phyloP scores from a whole-genome alignment of 1,140 invertebrate species.

The Ganaspis sp. region DNA sequence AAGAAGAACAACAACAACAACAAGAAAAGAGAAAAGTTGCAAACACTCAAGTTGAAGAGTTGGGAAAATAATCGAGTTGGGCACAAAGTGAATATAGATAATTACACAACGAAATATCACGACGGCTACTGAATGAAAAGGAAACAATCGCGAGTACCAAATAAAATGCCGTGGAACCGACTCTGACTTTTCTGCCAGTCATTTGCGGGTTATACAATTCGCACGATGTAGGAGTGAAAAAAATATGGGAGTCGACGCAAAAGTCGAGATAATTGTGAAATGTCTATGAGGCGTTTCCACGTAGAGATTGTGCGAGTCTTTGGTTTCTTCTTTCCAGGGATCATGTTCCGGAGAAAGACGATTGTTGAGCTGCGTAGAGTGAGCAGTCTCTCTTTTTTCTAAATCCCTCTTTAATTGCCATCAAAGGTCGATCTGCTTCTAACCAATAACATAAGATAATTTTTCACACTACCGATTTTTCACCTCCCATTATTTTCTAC shows the following conservation, averaged over 20 bases:
- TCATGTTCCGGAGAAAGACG: not conserved
- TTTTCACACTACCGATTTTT: too few relatives aligned
- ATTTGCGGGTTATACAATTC: conserved; percentile 4
- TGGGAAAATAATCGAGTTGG: not conserved
- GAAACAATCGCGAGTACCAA: not conserved
- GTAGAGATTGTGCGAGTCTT: not conserved
- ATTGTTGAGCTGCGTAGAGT: not conserved
- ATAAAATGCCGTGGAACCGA: conserved; percentile 12
- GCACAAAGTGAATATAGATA: not conserved
- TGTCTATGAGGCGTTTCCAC: conserved; percentile 10
- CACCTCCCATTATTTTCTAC: too few relatives aligned
- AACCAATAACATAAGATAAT: too few relatives aligned
- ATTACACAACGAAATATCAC: not conserved
- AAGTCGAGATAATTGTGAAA: conserved; percentile 4
- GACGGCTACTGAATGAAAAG: not conserved
- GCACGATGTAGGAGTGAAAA: not conserved
- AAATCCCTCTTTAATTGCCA: too few relatives aligned
- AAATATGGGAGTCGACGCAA: not conserved
- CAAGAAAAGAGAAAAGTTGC: not conserved
- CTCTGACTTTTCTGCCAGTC: not conserved
- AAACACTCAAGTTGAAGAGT: not conserved
- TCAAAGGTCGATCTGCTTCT: too few relatives aligned
- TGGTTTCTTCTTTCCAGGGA: not conserved
- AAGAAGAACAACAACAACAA: too few relatives aligned
- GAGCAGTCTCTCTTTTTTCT: too few relatives aligned